phyloP scores from a whole-genome alignment of 2,797 vertebrate genomes.

The Clarias platycephalus region DNA sequence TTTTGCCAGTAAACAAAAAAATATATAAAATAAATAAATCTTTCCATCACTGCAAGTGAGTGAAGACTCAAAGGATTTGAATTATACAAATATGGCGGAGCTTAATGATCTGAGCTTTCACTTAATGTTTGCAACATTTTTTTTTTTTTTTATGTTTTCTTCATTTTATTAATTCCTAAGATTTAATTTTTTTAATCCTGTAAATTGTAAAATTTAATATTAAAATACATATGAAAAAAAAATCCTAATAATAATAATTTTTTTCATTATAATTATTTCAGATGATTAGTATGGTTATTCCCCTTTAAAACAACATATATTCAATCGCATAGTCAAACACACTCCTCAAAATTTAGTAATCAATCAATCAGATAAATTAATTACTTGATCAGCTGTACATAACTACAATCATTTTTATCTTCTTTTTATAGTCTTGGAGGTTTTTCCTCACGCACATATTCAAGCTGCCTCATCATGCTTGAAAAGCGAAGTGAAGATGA shows the following conservation, averaged over 20 bases:
- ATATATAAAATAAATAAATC: no score
- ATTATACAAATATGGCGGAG: background rate
- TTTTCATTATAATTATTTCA: background rate
- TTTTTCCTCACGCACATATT: background rate
- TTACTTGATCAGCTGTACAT: background rate
- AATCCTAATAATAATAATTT: background rate
- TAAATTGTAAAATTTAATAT: background rate
- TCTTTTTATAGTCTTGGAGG: background rate
- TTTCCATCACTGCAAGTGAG: background rate
- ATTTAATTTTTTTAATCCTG: background rate
- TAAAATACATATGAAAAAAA: no score
- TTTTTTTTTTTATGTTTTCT: background rate
- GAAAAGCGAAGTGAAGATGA: conserved; percentile 33
- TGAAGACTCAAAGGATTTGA: background rate
- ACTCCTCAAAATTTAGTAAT: background rate
- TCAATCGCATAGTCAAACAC: background rate
- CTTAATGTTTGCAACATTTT: background rate
- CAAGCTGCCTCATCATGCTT: conserved; percentile 6
- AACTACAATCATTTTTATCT: background rate
- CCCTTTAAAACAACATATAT: background rate
- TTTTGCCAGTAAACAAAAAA: background rate
- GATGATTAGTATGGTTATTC: background rate
- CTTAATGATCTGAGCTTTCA: background rate
- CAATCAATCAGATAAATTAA: background rate
- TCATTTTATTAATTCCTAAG: background rate